Conservation (phyloP, 64 coral and sea anemone genomes). For the Pocillopora verrucosa region DNA sequence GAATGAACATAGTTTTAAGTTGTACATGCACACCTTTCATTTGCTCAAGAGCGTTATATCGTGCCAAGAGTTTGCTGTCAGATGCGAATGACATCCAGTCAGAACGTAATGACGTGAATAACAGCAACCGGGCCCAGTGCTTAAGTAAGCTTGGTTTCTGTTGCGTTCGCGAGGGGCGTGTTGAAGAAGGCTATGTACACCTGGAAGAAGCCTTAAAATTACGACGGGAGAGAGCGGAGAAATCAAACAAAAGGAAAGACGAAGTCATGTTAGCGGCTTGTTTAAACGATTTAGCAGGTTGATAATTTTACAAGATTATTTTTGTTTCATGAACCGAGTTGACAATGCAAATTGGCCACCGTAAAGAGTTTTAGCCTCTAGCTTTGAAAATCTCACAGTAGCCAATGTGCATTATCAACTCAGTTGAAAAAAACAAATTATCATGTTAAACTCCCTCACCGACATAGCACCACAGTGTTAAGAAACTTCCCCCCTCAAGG, state of each 20-base stretch:
- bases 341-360: too few species aligned
- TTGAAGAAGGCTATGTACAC: background rate
- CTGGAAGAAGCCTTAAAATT: background rate
- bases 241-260: conserved; percentile 1
- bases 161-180: background rate
- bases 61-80: conserved; percentile 7
- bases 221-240: background rate
- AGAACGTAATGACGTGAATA: background rate
- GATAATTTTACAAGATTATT: background rate
- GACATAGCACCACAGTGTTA: too few species aligned
- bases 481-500: too few species aligned
- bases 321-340: too few species aligned
- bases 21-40: conserved; percentile 45
- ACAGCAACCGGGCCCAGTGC: conserved; percentile 51
- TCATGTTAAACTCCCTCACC: too few species aligned
- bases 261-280: conserved; percentile 39
- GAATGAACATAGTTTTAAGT: conserved; percentile 51
- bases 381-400: background rate
- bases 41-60: conserved; percentile 10
- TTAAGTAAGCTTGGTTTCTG: conserved; percentile 51
- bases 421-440: too few species aligned
- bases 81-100: conserved; percentile 22
- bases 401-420: too few species aligned
- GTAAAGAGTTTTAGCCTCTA: too few species aligned
- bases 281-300: conserved; percentile 56